Conservation (phyloP, 64 coral and sea anemone species). For the Cladopsammia gracilis region DNA sequence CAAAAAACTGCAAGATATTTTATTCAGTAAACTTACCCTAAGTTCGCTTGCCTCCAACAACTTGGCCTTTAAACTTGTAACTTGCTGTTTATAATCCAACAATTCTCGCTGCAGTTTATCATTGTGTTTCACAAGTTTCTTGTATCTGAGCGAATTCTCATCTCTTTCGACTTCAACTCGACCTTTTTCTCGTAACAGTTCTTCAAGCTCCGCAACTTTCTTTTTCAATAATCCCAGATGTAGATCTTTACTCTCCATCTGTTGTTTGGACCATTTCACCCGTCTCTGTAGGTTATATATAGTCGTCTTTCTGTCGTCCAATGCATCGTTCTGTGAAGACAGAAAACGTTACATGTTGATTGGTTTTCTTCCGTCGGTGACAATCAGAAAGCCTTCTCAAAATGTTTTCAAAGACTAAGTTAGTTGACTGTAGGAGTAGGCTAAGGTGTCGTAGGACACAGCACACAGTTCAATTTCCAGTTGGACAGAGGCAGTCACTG, state of each 20-base stretch:
- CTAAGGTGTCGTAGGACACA: no score
- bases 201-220: conserved; percentile 82
- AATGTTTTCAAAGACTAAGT: no score
- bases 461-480: no score
- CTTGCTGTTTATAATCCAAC: conserved; percentile 90
- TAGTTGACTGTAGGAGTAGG: no score
- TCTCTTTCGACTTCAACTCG: conserved; percentile 87
- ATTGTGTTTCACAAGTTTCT: conserved; percentile 92
- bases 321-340: conserved; percentile 76
- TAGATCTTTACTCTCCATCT: conserved; percentile 96
- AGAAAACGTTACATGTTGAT: neutral
- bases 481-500: no score
- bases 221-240: conserved; percentile 83
- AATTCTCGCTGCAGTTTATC: conserved; percentile 93
- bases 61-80: conserved; percentile 76
- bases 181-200: conserved; percentile 76
- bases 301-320: conserved; percentile 91
- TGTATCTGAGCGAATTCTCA: conserved; percentile 89
- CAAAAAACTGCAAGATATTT: neutral
- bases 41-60: conserved; percentile 82
- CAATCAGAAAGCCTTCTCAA: no score
- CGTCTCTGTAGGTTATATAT: conserved; percentile 91
- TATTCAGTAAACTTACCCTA: conserved; percentile 56
- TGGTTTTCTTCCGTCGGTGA: neutral
- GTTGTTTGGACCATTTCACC: conserved; percentile 95